Percentiles rank a stretch among this genome's conserved stretches.
Evolutionary conservation across 1,140 invertebrate genomes (phyloP).

Genomic region (Bombus haemorrhoidalis): DNA sequence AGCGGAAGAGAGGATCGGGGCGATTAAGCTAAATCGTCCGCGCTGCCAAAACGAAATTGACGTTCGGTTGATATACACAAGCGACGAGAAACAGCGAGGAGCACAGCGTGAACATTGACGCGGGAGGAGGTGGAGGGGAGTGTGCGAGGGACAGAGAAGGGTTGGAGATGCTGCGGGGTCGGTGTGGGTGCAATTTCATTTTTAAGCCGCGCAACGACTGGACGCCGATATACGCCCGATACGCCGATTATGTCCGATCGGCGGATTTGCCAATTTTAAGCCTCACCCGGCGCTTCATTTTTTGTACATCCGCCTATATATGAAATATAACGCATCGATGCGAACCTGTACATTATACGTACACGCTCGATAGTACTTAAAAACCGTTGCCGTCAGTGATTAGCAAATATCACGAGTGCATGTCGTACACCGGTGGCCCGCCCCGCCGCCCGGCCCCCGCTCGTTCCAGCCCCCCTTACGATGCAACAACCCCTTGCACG

Average conservation of each 20-base stretch:
- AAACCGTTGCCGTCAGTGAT: conserved; percentile 73
- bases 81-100: conserved; percentile 30
- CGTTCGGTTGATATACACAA: conserved; percentile 66
- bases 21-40: conserved; percentile 67
- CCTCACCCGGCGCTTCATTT: conserved; percentile 74
- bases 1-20: conserved; percentile 61
- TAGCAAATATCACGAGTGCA: conserved; percentile 74
- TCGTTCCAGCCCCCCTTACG: conserved; percentile 3
- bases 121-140: neutral
- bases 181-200: conserved; percentile 69
- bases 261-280: conserved; percentile 83
- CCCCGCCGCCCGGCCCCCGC: too few species aligned
- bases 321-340: conserved; percentile 66
- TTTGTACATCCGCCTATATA: conserved; percentile 64
- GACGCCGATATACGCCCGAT: conserved; percentile 74
- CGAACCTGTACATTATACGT: conserved; percentile 64
- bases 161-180: conserved; percentile 42
- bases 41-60: conserved; percentile 76
- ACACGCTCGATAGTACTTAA: conserved; percentile 69
- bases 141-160: neutral
- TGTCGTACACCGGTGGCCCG: conserved; percentile 46
- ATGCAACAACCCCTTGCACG: conserved; percentile 60
- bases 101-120: neutral
- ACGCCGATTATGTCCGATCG: conserved; percentile 81
- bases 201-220: conserved; percentile 75